Evolutionary conservation across 2,113 vertebrate species (phyloP).

Genomic region (Tychaedon coryphoeus): DNA sequence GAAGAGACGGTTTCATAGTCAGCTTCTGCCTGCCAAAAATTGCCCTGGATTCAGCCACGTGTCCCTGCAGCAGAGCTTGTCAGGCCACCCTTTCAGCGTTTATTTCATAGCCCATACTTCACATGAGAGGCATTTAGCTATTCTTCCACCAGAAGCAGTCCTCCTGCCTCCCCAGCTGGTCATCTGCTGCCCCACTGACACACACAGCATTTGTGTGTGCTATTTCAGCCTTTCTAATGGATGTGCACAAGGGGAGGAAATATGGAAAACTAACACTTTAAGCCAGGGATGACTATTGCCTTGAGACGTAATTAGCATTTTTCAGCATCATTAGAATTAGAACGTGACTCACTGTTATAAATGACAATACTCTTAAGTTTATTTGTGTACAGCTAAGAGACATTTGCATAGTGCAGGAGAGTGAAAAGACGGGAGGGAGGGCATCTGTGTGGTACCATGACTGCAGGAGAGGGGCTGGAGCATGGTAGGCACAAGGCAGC

Average conservation of each 20-base stretch:
- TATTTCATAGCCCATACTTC: neutral
- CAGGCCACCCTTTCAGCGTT: fast-evolving
- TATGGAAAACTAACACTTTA: neutral
- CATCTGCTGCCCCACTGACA: neutral
- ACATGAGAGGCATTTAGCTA: neutral
- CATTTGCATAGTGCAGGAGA: neutral
- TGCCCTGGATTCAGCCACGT: fast-evolving
- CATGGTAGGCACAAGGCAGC: fast-evolving
- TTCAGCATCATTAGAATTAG: neutral
- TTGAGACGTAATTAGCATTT: constrained; percentile 1
- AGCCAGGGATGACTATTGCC: neutral
- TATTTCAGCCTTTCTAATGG: neutral
- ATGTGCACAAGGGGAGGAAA: neutral
- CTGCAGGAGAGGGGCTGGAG: fast-evolving
- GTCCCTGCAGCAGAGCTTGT: fast-evolving
- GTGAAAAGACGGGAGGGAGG: neutral
- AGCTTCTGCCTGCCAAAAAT: neutral
- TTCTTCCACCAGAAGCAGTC: neutral
- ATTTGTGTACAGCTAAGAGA: neutral
- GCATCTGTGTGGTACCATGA: fast-evolving
- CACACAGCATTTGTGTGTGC: neutral
- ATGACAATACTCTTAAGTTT: neutral
- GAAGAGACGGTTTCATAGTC: neutral
- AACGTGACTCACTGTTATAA: neutral
- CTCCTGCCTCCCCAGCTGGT: neutral